Conservation (phyloP, 2,113 vertebrate genomes). For the Platysternon megacephalum region DNA sequence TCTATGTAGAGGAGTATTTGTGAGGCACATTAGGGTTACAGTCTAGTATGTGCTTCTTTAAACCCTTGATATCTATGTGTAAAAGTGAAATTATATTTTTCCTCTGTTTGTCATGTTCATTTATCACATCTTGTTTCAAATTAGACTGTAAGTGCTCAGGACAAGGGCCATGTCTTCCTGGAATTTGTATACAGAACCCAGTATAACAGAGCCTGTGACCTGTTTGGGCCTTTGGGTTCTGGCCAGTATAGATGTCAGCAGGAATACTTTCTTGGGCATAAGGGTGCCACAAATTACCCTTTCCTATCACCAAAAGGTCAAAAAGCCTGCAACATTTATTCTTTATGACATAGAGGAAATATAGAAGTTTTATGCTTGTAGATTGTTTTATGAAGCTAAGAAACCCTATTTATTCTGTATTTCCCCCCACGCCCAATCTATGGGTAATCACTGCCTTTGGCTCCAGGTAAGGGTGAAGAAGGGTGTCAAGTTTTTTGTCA, state of each 20-base stretch:
- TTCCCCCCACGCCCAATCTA: neutral
- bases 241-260: neutral
- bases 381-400: neutral
- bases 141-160: neutral
- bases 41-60: neutral
- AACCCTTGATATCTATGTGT: neutral
- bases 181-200: neutral
- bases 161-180: neutral
- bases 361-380: neutral
- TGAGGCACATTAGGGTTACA: neutral
- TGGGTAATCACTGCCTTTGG: neutral
- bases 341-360: neutral
- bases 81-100: neutral
- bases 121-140: neutral
- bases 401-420: neutral
- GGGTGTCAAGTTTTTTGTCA: neutral
- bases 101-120: neutral
- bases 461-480: neutral
- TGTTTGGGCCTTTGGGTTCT: neutral
- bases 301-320: neutral
- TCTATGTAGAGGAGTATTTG: neutral
- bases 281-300: neutral
- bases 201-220: neutral
- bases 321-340: neutral
- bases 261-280: neutral